Percentiles rank a stretch among this genome's conserved stretches.
These are phyloP conservation scores for Oikopleura dioica DNA, from an alignment of 23 tunicate species.

Conservation along the genomic window DNA sequence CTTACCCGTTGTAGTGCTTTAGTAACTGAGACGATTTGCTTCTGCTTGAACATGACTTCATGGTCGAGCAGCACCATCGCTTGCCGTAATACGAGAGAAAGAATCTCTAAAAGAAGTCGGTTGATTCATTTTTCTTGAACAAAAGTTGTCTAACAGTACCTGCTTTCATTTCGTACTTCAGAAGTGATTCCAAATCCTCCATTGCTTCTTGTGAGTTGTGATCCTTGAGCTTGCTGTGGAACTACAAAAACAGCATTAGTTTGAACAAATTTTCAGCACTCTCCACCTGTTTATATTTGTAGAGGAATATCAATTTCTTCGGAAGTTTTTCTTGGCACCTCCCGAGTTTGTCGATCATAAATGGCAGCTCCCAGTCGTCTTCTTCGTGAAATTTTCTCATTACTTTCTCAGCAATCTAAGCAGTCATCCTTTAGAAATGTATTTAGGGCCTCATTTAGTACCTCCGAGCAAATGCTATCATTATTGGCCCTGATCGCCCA, in stretches of 20 bases:
- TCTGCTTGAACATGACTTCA: not conserved
- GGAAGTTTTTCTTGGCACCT: not conserved
- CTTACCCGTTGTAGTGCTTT: not conserved
- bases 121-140: no score
- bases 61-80: not conserved
- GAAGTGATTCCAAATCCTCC: not conserved
- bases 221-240: not conserved
- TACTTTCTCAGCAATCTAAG: not conserved
- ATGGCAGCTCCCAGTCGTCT: not conserved
- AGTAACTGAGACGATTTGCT: not conserved
- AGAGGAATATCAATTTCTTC: not conserved
- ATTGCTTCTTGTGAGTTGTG: not conserved
- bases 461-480: not conserved
- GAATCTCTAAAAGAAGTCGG: not conserved
- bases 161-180: not conserved
- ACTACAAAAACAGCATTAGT: no score
- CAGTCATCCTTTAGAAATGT: no score
- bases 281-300: not conserved
- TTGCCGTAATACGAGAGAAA: not conserved
- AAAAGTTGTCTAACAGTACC: no score
- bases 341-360: not conserved
- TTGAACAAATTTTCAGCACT: no score
- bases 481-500: not conserved
- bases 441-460: no score
- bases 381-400: not conserved